Evolutionary conservation across 2,888 invertebrate genomes (phyloP).

Genomic region (Phoronis australis): DNA sequence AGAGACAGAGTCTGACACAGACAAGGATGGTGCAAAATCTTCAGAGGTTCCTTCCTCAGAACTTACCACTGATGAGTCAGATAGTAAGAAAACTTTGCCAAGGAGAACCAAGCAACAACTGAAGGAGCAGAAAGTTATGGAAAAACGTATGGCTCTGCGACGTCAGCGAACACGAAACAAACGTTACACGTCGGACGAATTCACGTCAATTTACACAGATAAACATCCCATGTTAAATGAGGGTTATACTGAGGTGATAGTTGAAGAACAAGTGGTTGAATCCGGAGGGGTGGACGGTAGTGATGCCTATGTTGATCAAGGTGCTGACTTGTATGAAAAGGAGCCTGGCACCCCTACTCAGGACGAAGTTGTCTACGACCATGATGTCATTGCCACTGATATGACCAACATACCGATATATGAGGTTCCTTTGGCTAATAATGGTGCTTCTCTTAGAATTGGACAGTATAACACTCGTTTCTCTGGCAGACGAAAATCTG

Average conservation of each 20-base stretch:
- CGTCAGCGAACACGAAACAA: constrained; percentile 48
- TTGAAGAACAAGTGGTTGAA: constrained; percentile 18
- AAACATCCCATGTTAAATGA: constrained; percentile 24
- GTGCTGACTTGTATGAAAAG: background rate
- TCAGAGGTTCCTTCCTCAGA: too few species aligned
- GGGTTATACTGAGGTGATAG: constrained; percentile 17
- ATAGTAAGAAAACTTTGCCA: too few species aligned
- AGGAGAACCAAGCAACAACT: constrained; percentile 36
- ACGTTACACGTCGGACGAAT: constrained; percentile 51
- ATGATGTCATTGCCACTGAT: too few species aligned
- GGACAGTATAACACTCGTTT: too few species aligned
- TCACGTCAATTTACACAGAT: constrained; percentile 46
- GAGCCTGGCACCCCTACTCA: background rate
- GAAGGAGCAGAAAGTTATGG: constrained; percentile 43
- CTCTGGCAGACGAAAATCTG: too few species aligned
- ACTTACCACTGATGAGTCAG: too few species aligned
- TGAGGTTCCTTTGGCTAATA: too few species aligned
- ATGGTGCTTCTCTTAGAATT: too few species aligned
- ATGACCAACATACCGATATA: too few species aligned
- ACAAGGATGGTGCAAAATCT: background rate
- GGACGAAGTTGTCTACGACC: background rate
- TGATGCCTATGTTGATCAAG: background rate
- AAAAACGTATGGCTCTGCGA: constrained; percentile 40
- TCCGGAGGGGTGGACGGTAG: background rate
- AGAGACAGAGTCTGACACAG: constrained; percentile 2